Evolutionary conservation across 2,797 vertebrate species (phyloP), one percentile per base, ranked within the genome.

Genomic region (Lutjanus campechanus): DNA sequence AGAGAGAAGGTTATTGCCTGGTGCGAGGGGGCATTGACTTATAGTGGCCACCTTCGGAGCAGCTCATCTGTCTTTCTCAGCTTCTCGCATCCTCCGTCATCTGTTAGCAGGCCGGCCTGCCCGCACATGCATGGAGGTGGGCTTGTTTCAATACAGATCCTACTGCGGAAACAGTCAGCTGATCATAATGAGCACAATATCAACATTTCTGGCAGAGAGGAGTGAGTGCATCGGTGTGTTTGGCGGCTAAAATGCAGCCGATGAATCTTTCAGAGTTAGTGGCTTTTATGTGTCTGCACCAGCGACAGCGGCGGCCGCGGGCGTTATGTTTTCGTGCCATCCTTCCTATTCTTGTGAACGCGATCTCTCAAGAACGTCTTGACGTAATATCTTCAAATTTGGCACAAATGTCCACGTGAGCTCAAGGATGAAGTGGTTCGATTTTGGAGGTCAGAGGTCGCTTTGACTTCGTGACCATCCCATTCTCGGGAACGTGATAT

Each of bases 1-100:
- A 80, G 76, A 89, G 84, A 72, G 79, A 66, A 85, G 85, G 92
- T 95, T 95, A 94, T 95, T 95, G 93, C 93, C 89, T 92, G 83
- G 85, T 78, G 83, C 51, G 67, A 84, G 81, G 85, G 88, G 75
- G 84, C 81, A 82, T 72, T 84, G 90, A 91, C 89, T 92, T 77
- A 59, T 85, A 80, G 85, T 83, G 79, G 78, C 82, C 70, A 80
- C 87, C 87, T 82, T 68, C 53, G 46, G 81, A 84, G 81, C 74
- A 75, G 72, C 78, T 91, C 86, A 73, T 88, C 80, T 76, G 55
- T 73, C 66, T 82, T 22, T 61, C 70, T 79, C 76, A 53, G 73
- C 72, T 65, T 70, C 75, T 72, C 8, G 43, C 69, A 40, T 68
- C 72, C 59, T 67, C 62, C 0, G 49, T 73, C 58, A 41, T 61